Evolutionary conservation across 2,113 vertebrate species (phyloP).

Genomic region (Hyperopisus bebe): DNA sequence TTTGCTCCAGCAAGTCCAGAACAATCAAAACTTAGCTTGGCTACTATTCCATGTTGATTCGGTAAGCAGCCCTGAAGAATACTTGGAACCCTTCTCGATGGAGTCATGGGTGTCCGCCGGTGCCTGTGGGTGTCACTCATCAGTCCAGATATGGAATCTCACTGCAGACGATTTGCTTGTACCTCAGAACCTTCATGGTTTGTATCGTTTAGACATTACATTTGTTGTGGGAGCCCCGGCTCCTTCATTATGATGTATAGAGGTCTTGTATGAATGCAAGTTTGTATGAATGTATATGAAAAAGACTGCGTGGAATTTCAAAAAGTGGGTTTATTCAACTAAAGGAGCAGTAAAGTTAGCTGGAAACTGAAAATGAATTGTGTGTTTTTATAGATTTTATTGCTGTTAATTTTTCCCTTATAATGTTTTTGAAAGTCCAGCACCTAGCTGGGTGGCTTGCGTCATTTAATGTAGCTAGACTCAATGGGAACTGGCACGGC

Average conservation of each 20-base stretch:
- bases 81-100: neutral
- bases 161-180: neutral
- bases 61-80: neutral
- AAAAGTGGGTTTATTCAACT: neutral
- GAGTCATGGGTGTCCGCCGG: neutral
- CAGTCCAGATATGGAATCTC: neutral
- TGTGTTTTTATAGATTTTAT: slow-evolving; percentile 24
- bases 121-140: neutral
- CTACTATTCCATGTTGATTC: neutral
- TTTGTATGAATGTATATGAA: neutral
- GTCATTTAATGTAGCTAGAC: slow-evolving; percentile 23
- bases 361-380: neutral
- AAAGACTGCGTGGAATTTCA: neutral
- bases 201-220: neutral
- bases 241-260: neutral
- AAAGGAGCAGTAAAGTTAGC: neutral
- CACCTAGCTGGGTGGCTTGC: neutral
- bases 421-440: neutral
- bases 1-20: neutral
- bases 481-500: slow-evolving; percentile 9
- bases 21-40: neutral
- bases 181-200: neutral
- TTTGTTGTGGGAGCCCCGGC: neutral
- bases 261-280: neutral
- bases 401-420: neutral